These are phyloP conservation scores for Lottia gigantea DNA, from an alignment of 2,888 invertebrate species.

Conservation along the genomic window DNA sequence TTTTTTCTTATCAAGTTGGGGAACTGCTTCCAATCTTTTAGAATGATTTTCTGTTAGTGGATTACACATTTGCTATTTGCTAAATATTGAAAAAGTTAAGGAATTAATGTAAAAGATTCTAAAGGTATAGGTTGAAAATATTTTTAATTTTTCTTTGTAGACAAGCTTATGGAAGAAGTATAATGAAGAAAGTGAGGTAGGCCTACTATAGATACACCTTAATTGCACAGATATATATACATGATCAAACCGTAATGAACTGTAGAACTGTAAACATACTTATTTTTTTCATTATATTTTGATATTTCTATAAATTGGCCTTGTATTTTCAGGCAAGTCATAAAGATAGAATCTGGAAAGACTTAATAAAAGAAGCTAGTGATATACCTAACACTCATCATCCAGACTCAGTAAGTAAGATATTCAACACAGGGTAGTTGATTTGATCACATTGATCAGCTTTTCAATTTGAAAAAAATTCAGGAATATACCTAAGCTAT, in stretches of 20 bases:
- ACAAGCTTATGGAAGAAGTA: constrained; percentile 7
- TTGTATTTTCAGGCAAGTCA: constrained; percentile 17
- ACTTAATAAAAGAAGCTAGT: constrained; percentile 74
- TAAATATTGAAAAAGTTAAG: neutral
- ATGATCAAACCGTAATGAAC: too few relatives aligned
- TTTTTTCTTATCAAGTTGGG: too few relatives aligned
- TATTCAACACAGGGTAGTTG: too few relatives aligned
- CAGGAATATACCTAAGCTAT: neutral
- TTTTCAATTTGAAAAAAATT: too few relatives aligned
- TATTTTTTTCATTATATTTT: neutral
- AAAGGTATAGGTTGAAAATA: neutral
- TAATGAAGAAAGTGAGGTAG: constrained; percentile 16
- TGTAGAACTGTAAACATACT: too few relatives aligned
- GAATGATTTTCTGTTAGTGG: too few relatives aligned
- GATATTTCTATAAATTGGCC: too few relatives aligned
- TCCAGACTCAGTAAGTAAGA: constrained; percentile 71
- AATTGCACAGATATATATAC: too few relatives aligned
- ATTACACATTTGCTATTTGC: too few relatives aligned
- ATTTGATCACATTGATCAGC: too few relatives aligned
- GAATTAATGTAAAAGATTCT: neutral
- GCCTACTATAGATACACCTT: too few relatives aligned
- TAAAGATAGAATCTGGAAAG: constrained; percentile 41
- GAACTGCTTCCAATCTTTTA: too few relatives aligned
- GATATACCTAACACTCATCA: constrained; percentile 83
- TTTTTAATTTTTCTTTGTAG: constrained; percentile 17